Evolutionary conservation across 1,140 invertebrate species (phyloP), one percentile per base, ranked within the genome.

Genomic region (Eupeodes corollae): DNA sequence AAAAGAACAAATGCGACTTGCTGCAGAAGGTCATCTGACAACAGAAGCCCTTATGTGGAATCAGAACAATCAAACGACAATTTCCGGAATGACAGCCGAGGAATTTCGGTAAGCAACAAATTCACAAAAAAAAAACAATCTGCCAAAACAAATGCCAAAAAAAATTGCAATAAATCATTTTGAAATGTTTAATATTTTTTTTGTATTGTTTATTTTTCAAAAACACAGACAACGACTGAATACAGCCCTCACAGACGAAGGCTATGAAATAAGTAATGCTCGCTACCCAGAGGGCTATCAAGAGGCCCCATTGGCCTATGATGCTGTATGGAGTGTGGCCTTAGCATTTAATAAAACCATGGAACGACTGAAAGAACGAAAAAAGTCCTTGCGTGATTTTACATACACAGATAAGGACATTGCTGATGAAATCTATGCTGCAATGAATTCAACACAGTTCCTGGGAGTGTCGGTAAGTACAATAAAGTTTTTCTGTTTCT

Each of bases 1-100:
- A 0, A 76, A 78, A 34, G 88, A 96, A 55, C 79, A 99, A 68
- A 95, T 99, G 88, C 70, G 81, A 38, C 76, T 80, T 49, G 96
- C 95, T 0, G 89, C 95, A 1, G 92, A 98, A 68, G 94, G 94
- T 0, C 96, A 99, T 68, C 71, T 99, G 13, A 99, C 96, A 1
- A 99, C 96, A 1, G 96, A 99, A 66, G 94, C 93, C 8, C 78
- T 99, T 2, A 97, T 98, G 87, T 89, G 95, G 82, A 96, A 97
- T 73, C 91, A 94, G 56, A 92, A 94, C 67, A 73, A 74, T 53
- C 83, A 92, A 67, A 83, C 79, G 48, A 97, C 93, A 19, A 86
- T 94, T 52, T 96, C 93, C 42, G 90, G 90, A 49, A 94, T 94
- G 90, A 85, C 83, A 2, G 82, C 82, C 1, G 79, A 82, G 52